Conservation (phyloP, 2,113 vertebrate species). For the Grammomys surdaster region DNA sequence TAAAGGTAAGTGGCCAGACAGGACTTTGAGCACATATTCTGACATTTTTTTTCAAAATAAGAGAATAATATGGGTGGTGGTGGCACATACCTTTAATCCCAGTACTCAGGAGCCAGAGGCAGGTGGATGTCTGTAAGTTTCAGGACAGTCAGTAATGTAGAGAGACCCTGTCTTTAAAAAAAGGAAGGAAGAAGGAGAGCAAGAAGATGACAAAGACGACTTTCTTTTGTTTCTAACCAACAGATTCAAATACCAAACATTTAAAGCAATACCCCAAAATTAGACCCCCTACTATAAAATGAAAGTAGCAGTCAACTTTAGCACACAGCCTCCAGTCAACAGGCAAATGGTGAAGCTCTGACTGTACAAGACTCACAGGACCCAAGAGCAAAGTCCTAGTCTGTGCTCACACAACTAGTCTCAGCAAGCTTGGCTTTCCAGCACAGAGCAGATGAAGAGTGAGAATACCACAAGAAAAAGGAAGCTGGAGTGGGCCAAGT, state of each 20-base stretch:
- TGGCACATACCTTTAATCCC: not conserved
- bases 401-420: not conserved
- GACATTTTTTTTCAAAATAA: not conserved
- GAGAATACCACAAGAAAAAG: not conserved
- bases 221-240: not conserved
- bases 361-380: not conserved
- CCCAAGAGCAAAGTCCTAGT: not conserved
- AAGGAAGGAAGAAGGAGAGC: not conserved
- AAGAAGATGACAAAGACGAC: not conserved
- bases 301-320: not conserved
- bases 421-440: not conserved
- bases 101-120: not conserved
- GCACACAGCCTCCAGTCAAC: not conserved
- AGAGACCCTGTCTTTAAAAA: not conserved
- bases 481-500: not conserved
- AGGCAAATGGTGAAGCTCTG: not conserved
- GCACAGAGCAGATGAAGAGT: not conserved
- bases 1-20: not conserved
- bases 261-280: not conserved
- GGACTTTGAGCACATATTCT: not conserved
- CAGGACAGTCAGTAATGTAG: not conserved
- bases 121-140: not conserved
- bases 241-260: not conserved
- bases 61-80: not conserved
- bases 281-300: not conserved